Percentiles rank a stretch among this genome's conserved stretches.
Evolutionary conservation across 2,113 vertebrate genomes (phyloP).

Genomic region (Orthonyx spaldingii): DNA sequence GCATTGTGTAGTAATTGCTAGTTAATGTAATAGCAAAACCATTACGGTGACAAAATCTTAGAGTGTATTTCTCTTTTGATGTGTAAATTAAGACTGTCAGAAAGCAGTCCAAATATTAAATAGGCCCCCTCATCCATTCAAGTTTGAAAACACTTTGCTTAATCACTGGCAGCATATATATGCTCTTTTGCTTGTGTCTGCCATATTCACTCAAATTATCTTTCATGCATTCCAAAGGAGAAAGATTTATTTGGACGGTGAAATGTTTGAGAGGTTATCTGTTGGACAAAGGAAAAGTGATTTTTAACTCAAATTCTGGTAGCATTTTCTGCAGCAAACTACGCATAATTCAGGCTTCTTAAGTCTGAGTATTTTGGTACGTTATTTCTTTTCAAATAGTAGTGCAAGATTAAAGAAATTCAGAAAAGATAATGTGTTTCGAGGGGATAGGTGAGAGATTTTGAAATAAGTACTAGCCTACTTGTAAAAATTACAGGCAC

Average conservation of each 20-base stretch:
- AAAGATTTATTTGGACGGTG: neutral
- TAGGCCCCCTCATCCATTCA: neutral
- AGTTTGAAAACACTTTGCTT: constrained; percentile 32
- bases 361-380: neutral
- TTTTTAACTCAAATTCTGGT: neutral
- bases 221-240: neutral
- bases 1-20: constrained; percentile 45
- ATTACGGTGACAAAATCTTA: constrained; percentile 21
- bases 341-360: neutral
- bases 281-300: neutral
- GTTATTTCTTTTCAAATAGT: neutral
- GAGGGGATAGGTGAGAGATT: neutral
- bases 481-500: neutral
- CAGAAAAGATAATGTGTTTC: neutral
- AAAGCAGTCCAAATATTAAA: constrained; percentile 7
- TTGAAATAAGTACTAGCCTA: neutral
- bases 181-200: neutral
- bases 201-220: neutral
- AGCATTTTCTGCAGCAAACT: neutral
- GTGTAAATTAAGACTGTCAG: constrained; percentile 44
- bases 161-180: neutral
- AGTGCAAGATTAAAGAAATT: neutral
- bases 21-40: constrained; percentile 40
- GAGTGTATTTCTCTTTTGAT: constrained; percentile 31
- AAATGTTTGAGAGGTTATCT: neutral